Evolutionary conservation across 2,888 invertebrate species (phyloP), one percentile per base, ranked within the genome.

Genomic region (Polylopha cassiicola): DNA sequence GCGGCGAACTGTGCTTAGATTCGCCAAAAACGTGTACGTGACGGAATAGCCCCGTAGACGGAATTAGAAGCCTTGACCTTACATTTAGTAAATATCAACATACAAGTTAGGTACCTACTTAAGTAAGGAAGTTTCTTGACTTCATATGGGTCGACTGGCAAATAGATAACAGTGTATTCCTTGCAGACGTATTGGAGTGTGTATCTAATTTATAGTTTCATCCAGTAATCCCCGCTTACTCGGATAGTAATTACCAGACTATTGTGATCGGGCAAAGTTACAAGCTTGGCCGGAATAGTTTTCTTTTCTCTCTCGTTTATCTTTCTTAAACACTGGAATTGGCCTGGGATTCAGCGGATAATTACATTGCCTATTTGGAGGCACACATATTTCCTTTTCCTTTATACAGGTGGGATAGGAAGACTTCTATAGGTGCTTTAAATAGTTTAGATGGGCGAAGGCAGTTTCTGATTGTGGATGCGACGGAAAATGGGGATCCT

Each of bases 301-400:
- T 73, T 68, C 71, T 73, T 77, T 71, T 59, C 59, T n/a, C 68
- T 62, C 67, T 72, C 84, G 77, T 84, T 84, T 82, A 84, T 84
- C 84, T 84, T 78, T 79, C 81, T 84, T 84, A 79, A 80, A 79
- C 78, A 82, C 72, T 74, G 75, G 74, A 79, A 77, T 81, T 76
- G 76, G 74, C 71, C 56, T 59, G 77, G 77, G 76, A 77, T 77
- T 68, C 66, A 50, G 64, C 55, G 61, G 72, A 74, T 84, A 84
- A 81, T 82, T 82, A 80, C 75, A 63, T 73, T 65, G 67, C 73
- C 71, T 74, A 73, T 72, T 73, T 75, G 63, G 55, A 55, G 61
- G 51, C 58, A 58, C 59, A 20, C 56, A 62, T 65, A 59, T 64
- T 69, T 66, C 63, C 61, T 58, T 58, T 61, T 50, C 50, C 50